Percentiles rank a stretch among this genome's conserved stretches.
These are phyloP conservation scores for Nasonia longicornis DNA, from an alignment of 1,140 invertebrate genomes.

Conservation along the genomic window DNA sequence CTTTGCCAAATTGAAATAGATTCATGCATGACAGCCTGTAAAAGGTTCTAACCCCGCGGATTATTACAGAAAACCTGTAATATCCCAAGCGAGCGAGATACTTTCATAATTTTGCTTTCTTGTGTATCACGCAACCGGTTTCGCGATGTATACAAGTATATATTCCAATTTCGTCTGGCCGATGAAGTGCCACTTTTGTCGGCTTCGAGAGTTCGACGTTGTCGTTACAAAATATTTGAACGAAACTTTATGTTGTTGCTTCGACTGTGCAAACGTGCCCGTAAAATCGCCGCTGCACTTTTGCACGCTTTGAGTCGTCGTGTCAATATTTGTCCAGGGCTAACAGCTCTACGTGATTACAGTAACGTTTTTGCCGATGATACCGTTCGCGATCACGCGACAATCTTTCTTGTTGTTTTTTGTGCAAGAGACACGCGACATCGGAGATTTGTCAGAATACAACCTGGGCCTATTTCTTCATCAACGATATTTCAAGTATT, in stretches of 20 bases:
- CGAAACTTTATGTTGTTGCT: constrained; percentile 18
- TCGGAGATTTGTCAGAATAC: too few relatives aligned
- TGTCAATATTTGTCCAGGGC: constrained; percentile 8
- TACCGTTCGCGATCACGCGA: neutral
- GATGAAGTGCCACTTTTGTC: constrained; percentile 18
- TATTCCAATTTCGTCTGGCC: constrained; percentile 28
- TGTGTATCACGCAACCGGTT: constrained; percentile 30
- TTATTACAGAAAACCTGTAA: constrained; percentile 16
- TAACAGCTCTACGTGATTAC: neutral
- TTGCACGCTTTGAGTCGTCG: neutral
- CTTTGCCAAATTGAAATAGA: neutral
- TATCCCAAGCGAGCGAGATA: neutral
- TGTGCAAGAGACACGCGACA: neutral
- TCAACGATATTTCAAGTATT: too few relatives aligned
- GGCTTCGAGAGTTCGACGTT: neutral
- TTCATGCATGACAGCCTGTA: neutral
- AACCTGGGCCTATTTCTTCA: too few relatives aligned
- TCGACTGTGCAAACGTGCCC: constrained; percentile 7
- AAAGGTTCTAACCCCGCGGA: constrained; percentile 13
- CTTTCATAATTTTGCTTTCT: constrained; percentile 39
- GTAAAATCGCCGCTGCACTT: neutral
- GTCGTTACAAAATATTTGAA: constrained; percentile 23
- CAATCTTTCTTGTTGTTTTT: neutral
- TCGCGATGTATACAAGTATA: constrained; percentile 4
- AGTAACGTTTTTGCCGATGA: neutral